Evolutionary conservation across 2,888 invertebrate species (phyloP).

Genomic region (Patella pellucida): DNA sequence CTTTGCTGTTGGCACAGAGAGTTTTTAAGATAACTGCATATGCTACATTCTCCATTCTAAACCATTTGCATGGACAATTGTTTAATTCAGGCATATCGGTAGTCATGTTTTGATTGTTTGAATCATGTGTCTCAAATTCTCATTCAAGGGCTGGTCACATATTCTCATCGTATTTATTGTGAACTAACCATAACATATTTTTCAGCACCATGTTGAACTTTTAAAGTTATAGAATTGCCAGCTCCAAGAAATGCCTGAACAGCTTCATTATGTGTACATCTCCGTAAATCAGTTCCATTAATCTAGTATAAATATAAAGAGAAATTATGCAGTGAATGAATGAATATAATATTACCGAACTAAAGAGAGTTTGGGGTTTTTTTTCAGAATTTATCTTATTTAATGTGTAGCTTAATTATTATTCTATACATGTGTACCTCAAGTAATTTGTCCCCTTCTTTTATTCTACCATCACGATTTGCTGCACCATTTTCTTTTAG

Average conservation of each 20-base stretch:
- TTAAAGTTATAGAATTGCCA: slow-evolving; percentile 62
- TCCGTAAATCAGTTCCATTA: slow-evolving; percentile 60
- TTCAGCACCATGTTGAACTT: slow-evolving; percentile 64
- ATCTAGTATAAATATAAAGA: slow-evolving; percentile 63
- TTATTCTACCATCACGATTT: slow-evolving; percentile 65
- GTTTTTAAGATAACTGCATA: too few species aligned
- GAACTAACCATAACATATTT: slow-evolving; percentile 50
- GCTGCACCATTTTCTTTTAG: slow-evolving; percentile 70
- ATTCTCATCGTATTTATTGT: too few species aligned
- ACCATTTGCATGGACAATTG: too few species aligned
- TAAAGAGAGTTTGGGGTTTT: neutral
- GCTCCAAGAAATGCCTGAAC: slow-evolving; percentile 64
- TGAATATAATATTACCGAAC: neutral
- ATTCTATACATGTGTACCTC: slow-evolving; percentile 56
- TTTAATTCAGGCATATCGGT: too few species aligned
- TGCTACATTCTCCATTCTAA: too few species aligned
- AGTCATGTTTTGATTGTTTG: too few species aligned
- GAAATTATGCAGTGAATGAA: neutral
- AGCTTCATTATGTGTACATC: slow-evolving; percentile 65
- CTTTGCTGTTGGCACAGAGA: too few species aligned
- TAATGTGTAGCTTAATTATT: neutral
- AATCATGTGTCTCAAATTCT: too few species aligned
- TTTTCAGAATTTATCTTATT: neutral
- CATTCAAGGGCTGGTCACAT: too few species aligned
- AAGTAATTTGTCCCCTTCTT: slow-evolving; percentile 69